Evolutionary conservation across 2,113 vertebrate genomes (phyloP), one percentile per base, ranked within the genome.

Genomic region (Silurus asotus): DNA sequence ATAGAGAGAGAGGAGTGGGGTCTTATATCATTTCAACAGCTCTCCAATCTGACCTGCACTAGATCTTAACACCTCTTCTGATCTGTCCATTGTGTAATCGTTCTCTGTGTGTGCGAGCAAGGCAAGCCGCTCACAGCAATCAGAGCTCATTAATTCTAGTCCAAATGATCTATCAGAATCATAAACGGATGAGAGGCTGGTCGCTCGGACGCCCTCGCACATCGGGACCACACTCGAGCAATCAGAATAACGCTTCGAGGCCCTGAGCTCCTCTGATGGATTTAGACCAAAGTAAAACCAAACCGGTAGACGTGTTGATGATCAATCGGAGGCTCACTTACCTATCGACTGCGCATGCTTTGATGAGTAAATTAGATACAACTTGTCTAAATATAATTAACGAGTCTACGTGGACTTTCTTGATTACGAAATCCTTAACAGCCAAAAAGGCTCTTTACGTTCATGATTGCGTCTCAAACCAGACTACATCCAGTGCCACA

Each of bases 311-410:
- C 14, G 13, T 78, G 53, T 84, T 87, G 55, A 77, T 82, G 56
- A 84, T 78, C 45, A 55, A 53, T 64, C 45, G 69, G 55, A 49
- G 28, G 20, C 49, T 88, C n/a, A 51, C 64, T 62, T 25, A 84
- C 82, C 64, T 84, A 84, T 84, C 84, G 37, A 82, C 58, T 84
- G 55, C 11, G 74, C 81, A 59, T 86, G 37, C 70, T 78, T 53
- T 61, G 59, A 72, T 49, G 59, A 55, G 80, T 25, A 87, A 87
- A 82, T 67, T 5, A 3, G 3, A 86, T 51, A 3, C 37, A 62
- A 13, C 28, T 37, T 72, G 53, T 55, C 9, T 53, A 37, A 6
- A 13, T 51, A 23, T 61, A 45, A 51, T 67, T 62, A 89, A 78
- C 64, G 6, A 70, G 64, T 82, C 45, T 64, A 51, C 45, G 2